Conservation (phyloP, 1,140 invertebrate genomes). For the Araneus ventricosus region DNA sequence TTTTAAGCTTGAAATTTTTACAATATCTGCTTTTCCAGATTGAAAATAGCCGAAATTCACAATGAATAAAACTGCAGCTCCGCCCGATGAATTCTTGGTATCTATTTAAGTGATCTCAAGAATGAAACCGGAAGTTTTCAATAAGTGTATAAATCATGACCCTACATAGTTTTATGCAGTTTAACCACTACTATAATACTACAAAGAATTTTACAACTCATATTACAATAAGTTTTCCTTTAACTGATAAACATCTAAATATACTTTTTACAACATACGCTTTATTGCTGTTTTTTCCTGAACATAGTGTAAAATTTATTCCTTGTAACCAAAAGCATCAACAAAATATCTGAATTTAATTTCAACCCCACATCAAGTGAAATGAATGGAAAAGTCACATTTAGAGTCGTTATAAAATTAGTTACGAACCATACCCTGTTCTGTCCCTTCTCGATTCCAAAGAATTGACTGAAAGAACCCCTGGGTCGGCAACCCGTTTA, state of each 20-base stretch:
- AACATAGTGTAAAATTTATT: not conserved
- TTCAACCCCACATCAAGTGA: not conserved
- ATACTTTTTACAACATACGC: not conserved
- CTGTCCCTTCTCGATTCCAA: not conserved
- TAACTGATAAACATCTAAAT: not conserved
- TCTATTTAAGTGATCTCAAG: no score
- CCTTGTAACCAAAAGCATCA: not conserved
- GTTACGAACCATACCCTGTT: not conserved
- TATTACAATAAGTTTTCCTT: not conserved
- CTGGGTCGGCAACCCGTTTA: slow-evolving; percentile 13
- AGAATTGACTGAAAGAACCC: not conserved
- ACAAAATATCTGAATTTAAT: not conserved
- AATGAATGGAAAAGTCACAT: not conserved
- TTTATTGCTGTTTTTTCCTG: slow-evolving; percentile 17
- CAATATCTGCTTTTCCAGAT: no score
- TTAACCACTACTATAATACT: not conserved
- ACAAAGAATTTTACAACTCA: not conserved
- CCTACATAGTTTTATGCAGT: not conserved
- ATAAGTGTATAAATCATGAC: no score
- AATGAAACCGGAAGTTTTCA: no score
- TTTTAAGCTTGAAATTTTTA: no score
- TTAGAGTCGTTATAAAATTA: slow-evolving; percentile 49
- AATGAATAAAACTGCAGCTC: no score
- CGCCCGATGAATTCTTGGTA: no score
- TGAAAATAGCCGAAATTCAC: no score